A percentile compares a stretch with the other conserved stretches of the same genome.
phyloP scores from a whole-genome alignment of 2,888 invertebrate genomes.

The Eustalomyia histrio region DNA sequence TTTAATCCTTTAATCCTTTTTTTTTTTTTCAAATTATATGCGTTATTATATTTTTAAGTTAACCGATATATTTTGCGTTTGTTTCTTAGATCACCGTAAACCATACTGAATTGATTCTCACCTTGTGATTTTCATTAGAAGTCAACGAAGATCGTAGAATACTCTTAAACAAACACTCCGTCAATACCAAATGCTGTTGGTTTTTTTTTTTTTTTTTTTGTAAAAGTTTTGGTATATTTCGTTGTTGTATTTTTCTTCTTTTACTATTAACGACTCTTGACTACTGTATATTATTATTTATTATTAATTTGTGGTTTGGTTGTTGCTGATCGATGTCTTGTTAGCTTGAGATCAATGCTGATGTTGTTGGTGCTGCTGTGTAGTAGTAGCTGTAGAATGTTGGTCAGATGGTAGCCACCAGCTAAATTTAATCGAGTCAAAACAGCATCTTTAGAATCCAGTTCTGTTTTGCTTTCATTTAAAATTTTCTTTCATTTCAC shows the following conservation, averaged over 20 bases:
- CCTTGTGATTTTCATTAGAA: constrained; percentile 77
- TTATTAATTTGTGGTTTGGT: constrained; percentile 44
- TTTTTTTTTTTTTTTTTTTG: constrained; percentile 27
- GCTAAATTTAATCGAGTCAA: constrained; percentile 25
- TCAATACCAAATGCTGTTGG: constrained; percentile 50
- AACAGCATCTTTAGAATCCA: constrained; percentile 43
- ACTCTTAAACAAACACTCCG: constrained; percentile 11
- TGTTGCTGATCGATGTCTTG: constrained; percentile 48
- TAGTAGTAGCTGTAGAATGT: constrained; percentile 26
- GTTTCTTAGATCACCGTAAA: constrained; percentile 78
- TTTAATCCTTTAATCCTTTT: constrained; percentile 4
- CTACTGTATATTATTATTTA: constrained; percentile 34
- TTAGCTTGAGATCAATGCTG: constrained; percentile 20
- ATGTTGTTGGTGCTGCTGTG: constrained; percentile 27
- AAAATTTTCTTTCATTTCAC: constrained; percentile 63
- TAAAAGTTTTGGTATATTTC: constrained; percentile 47
- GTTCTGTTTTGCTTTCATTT: constrained; percentile 60
- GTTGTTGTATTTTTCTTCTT: constrained; percentile 32
- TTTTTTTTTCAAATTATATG: too few species aligned
- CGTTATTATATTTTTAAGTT: too few species aligned
- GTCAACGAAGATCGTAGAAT: constrained; percentile 69
- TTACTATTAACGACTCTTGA: constrained; percentile 17
- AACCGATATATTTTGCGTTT: constrained; percentile 74
- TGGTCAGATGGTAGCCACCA: constrained; percentile 50
- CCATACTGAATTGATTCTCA: constrained; percentile 79